Base-by-base conservation (phyloP, 2,888 invertebrate genomes). In the Incurvaria masculella region DNA sequence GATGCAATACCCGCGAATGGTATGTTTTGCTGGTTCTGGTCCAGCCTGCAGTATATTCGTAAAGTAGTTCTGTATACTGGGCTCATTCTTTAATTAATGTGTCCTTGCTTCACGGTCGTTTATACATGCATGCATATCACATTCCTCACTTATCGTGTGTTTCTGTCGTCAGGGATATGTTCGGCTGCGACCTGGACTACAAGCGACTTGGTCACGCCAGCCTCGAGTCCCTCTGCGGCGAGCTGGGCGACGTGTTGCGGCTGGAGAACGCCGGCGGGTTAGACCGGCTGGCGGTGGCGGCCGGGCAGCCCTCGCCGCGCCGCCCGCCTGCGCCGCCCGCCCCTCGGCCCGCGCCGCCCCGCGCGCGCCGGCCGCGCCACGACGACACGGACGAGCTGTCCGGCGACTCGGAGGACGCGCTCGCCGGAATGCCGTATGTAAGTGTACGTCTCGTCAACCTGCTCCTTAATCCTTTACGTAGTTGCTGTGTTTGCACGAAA, bases 121-220 rank as follows among this genome's bases (percentile, higher is more conserved):
- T n/a, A n/a, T n/a, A n/a, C n/a, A n/a, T n/a, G n/a, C n/a, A 8
- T 27, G 8, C n/a, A n/a, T n/a, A n/a, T n/a, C n/a, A n/a, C n/a
- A n/a, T n/a, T n/a, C n/a, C n/a, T n/a, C n/a, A 18, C 42, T 19
- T 14, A 18, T 6, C 11, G n/a, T 39, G 16, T 39, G n/a, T 27
- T 27, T 16, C n/a, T 16, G n/a, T 4, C 11, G 5, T 5, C 59
- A 74, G 74, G 49, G 61, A 66, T 56, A 62, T 61, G 4, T 67
- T 61, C 61, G 56, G 59, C 1, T 65, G 66, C 51, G 72, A 72
- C 60, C 53, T 76, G 57, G 58, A 65, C 54, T 66, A 64, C 61
- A 21, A 49, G 6, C 62, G 64, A 18, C 63, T 65, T 57, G 73
- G 74, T 2, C 65, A 57, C 62, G 64, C 65, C 47, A 65, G 66